Evolutionary conservation across 2,888 invertebrate genomes (phyloP).

Genomic region (Drosophila acutilabella): DNA sequence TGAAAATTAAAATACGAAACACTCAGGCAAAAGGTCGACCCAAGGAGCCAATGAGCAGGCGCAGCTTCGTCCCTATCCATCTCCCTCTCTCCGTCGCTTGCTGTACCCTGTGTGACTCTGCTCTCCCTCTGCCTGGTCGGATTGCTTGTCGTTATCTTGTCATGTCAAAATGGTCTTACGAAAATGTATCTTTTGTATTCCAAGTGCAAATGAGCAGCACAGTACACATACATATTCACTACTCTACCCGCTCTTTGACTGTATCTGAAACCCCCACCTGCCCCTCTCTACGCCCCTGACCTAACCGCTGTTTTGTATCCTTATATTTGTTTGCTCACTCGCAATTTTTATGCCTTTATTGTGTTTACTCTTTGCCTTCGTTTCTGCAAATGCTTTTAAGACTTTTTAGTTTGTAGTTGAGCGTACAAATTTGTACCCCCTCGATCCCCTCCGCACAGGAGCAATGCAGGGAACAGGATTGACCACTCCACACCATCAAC

Average conservation of each 20-base stretch:
- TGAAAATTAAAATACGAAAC: conserved; percentile 81
- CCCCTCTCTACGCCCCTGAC: conserved; percentile 6
- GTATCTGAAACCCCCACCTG: background rate
- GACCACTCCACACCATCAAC: conserved; percentile 38
- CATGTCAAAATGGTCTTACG: conserved; percentile 83
- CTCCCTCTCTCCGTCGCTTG: background rate
- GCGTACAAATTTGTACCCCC: conserved; percentile 73
- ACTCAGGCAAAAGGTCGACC: conserved; percentile 72
- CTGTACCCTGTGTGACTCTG: background rate
- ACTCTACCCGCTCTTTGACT: conserved; percentile 9
- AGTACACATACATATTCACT: conserved; percentile 53
- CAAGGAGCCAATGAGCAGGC: conserved; percentile 72
- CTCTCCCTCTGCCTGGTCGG: conserved; percentile 40
- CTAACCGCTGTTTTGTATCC: conserved; percentile 52
- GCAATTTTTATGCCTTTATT: conserved; percentile 81
- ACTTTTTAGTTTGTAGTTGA: conserved; percentile 78
- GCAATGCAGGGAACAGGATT: conserved; percentile 66
- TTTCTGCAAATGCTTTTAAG: conserved; percentile 81
- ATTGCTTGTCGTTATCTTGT: conserved; percentile 83
- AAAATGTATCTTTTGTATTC: conserved; percentile 82
- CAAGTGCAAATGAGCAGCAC: conserved; percentile 82
- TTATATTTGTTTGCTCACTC: conserved; percentile 80
- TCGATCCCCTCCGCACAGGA: conserved; percentile 22
- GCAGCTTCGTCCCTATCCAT: conserved; percentile 33
- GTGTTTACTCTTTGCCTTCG: conserved; percentile 77